Conservation (phyloP, 2,888 invertebrate species). For the Hydraecia micacea region DNA sequence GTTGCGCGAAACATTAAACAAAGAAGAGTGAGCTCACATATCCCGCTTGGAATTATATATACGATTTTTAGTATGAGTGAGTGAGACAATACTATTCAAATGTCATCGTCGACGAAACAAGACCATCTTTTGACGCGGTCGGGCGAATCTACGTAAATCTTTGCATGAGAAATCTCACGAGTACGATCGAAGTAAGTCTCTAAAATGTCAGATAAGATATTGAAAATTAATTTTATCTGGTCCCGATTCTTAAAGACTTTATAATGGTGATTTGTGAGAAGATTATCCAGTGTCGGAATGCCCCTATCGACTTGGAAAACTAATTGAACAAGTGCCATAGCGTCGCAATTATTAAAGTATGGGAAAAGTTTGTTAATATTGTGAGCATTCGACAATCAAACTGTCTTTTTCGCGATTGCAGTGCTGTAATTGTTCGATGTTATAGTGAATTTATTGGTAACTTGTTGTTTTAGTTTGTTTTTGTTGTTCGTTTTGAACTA, state of each 20-base stretch:
- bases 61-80: neutral
- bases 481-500: conserved; percentile 19
- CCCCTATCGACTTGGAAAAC: conserved; percentile 69
- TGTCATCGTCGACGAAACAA: neutral
- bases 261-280: conserved; percentile 75
- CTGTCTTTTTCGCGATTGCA: conserved; percentile 57
- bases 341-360: conserved; percentile 69
- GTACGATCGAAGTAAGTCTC: conserved; percentile 68
- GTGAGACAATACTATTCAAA: neutral
- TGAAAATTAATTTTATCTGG: conserved; percentile 81
- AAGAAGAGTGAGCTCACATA: neutral
- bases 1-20: neutral
- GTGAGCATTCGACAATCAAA: conserved; percentile 61
- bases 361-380: conserved; percentile 69
- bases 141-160: conserved; percentile 6
- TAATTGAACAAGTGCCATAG: conserved; percentile 78
- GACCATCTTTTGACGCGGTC: neutral
- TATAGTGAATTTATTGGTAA: conserved; percentile 45
- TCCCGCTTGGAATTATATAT: neutral
- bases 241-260: conserved; percentile 76
- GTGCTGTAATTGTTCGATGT: conserved; percentile 43
- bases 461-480: conserved; percentile 26
- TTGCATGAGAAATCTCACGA: conserved; percentile 64
- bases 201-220: conserved; percentile 76
- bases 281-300: conserved; percentile 70